These are phyloP conservation scores for Dicyrtomina minuta DNA, from an alignment of 2,888 invertebrate species.

Conservation along the genomic window DNA sequence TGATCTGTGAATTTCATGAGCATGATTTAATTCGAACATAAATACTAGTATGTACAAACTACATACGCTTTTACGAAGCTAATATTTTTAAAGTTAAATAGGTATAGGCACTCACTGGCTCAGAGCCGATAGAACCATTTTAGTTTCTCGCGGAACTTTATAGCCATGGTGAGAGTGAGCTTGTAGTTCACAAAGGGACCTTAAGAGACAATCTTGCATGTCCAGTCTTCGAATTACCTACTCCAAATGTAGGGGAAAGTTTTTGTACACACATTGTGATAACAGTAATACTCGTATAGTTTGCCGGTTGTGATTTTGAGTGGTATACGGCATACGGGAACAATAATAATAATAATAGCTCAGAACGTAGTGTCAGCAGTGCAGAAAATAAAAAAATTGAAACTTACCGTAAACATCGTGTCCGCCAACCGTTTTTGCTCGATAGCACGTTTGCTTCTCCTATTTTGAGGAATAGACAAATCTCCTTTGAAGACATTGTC, in stretches of 20 bases:
- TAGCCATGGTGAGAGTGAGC: constrained; percentile 43
- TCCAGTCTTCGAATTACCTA: constrained; percentile 49
- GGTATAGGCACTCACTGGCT: constrained; percentile 44
- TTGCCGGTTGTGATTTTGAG: no score
- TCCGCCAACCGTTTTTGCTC: constrained; percentile 50
- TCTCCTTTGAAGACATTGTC: constrained; percentile 44
- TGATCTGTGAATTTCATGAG: constrained; percentile 35
- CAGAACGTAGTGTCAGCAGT: no score
- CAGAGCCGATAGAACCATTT: constrained; percentile 46
- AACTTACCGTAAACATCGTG: constrained; percentile 51
- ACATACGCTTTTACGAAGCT: neutral
- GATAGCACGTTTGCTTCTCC: constrained; percentile 36
- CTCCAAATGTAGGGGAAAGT: no score
- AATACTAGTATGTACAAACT: neutral
- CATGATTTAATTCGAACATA: constrained; percentile 8
- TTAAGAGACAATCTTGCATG: constrained; percentile 51
- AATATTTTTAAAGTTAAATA: no score
- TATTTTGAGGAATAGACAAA: constrained; percentile 35
- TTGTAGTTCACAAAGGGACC: constrained; percentile 50
- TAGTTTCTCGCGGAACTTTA: constrained; percentile 46
- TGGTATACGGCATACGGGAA: no score
- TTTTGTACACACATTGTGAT: no score
- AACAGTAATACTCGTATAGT: no score
- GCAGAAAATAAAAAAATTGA: neutral
- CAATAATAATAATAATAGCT: no score